Percentiles rank a stretch among this genome's conserved stretches.
Conservation (phyloP, 2,113 vertebrate species). For the Ramphastos sulfuratus region DNA sequence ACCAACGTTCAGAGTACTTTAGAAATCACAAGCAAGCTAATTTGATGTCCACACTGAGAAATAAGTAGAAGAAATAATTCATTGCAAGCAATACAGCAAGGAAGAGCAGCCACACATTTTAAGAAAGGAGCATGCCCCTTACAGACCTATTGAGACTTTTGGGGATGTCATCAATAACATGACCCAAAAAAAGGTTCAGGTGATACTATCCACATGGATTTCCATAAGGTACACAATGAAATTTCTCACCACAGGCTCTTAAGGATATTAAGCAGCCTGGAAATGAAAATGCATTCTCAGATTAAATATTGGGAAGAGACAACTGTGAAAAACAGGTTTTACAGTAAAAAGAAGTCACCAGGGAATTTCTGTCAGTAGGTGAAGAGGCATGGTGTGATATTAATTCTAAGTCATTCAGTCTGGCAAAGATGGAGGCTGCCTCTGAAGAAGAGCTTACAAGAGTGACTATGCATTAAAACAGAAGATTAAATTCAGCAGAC, state of each 20-base stretch:
- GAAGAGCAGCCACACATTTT: background rate
- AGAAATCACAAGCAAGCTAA: rapidly evolving
- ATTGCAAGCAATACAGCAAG: background rate
- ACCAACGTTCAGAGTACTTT: background rate
- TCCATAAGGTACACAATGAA: background rate
- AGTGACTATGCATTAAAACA: background rate
- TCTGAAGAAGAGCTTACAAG: background rate
- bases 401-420: background rate
- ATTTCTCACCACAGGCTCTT: background rate
- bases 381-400: background rate
- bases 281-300: background rate
- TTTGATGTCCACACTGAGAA: background rate
- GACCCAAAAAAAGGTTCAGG: background rate
- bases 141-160: background rate
- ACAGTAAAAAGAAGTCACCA: background rate
- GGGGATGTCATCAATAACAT: background rate
- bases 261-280: background rate
- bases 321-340: background rate
- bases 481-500: background rate
- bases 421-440: background rate
- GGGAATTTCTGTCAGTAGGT: background rate
- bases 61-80: background rate
- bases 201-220: background rate
- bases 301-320: background rate
- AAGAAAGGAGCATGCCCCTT: background rate